Evolutionary conservation across 2,797 vertebrate species (phyloP), one percentile per base, ranked within the genome.

Genomic region (Cyprinella venusta): DNA sequence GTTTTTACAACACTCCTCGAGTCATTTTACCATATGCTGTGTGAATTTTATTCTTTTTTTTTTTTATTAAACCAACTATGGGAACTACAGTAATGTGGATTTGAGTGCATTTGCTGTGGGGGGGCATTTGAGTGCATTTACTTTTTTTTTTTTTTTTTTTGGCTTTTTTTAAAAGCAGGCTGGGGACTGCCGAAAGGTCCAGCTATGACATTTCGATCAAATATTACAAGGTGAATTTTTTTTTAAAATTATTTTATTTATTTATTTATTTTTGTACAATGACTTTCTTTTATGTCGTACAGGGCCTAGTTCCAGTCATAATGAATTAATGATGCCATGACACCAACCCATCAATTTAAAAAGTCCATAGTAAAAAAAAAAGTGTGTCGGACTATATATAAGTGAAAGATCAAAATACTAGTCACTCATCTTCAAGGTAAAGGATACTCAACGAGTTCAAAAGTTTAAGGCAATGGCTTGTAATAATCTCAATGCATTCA

Each of bases 21-120:
- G 33, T 76, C 21, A 68, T 83, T 71, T 77, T 70, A 77, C 65
- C 52, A 77, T 77, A 77, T 77, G 52, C 50, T 19, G 6, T 19
- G 6, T 4, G 10, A 64, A 83, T 83, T 69, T 36, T 61, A 12
- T 21, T 26, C 69, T 15, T 38, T 8, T 56, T 15, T 38, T 8
- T 56, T 54, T 80, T 69, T 30, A 36, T 79, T 48, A 69, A 76
- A 76, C 24, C 24, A 59, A 65, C 45, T 48, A 12, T 0, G 6
- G 8, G 16, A 69, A 56, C 19, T 82, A 33, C 45, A 68, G 12
- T 6, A 1, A 30, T n/a, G 38, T 16, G 1, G 24, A 50, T 61
- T 50, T 36, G 30, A 64, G 61, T 30, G 36, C 26, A 65, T 75
- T 72, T 71, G 19, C 54, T 61, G 54, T 12, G 26, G 26, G 26